Percentiles rank a stretch among this genome's conserved stretches.
Conservation (phyloP, 2,113 vertebrate genomes). For the Corythoichthys haematopterus region DNA sequence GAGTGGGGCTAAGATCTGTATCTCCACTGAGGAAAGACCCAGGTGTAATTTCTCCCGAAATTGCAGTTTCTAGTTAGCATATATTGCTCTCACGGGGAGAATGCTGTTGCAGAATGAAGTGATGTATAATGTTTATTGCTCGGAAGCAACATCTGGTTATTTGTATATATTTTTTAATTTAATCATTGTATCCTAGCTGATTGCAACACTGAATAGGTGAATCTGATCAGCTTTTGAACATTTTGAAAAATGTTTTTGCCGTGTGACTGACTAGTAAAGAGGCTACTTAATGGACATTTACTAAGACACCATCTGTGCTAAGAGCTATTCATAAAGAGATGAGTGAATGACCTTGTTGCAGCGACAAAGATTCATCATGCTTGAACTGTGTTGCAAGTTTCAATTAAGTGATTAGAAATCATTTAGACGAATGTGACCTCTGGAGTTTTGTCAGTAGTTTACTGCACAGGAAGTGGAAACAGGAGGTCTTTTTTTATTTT, state of each 20-base stretch:
- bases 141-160: slow-evolving; percentile 58
- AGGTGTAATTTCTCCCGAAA: no score
- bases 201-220: slow-evolving; percentile 41
- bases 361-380: neutral
- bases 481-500: neutral
- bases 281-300: slow-evolving; percentile 11
- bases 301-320: neutral
- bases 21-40: no score
- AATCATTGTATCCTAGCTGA: slow-evolving; percentile 51
- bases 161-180: slow-evolving; percentile 54
- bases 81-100: slow-evolving; percentile 56
- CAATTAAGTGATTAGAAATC: neutral
- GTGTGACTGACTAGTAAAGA: neutral
- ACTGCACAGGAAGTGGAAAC: neutral
- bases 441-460: neutral
- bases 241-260: neutral
- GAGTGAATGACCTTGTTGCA: slow-evolving; percentile 1
- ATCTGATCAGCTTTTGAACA: slow-evolving; percentile 19
- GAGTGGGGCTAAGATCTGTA: no score
- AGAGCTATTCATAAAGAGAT: neutral
- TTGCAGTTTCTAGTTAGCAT: no score
- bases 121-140: slow-evolving; percentile 57
- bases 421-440: neutral
- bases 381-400: neutral
- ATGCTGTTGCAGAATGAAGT: slow-evolving; percentile 54